A percentile compares a stretch with the other conserved stretches of the same genome.
phyloP scores from a whole-genome alignment of 2,113 vertebrate species.

The Rynchops niger region DNA sequence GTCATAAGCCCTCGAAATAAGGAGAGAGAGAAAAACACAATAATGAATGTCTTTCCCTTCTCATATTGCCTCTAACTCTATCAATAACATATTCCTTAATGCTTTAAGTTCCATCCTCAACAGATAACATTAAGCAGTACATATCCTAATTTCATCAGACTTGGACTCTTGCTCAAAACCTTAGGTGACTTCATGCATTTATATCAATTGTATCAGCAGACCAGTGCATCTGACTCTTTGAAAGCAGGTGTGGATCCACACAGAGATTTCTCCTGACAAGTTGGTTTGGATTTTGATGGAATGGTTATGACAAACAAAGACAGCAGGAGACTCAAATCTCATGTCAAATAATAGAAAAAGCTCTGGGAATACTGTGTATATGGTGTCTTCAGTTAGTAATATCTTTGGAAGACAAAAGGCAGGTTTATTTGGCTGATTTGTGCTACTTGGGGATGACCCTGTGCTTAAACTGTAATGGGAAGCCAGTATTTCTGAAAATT shows the following conservation, averaged over 20 bases:
- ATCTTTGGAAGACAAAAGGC: background rate
- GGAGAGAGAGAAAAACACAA: background rate
- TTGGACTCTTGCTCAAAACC: slow-evolving; percentile 19
- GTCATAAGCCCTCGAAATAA: background rate
- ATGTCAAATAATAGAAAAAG: background rate
- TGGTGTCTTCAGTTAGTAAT: background rate
- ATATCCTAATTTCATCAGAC: slow-evolving; percentile 43
- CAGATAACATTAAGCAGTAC: slow-evolving; percentile 27
- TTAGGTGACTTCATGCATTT: slow-evolving; percentile 47
- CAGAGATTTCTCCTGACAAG: background rate
- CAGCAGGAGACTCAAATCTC: background rate
- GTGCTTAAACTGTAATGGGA: background rate
- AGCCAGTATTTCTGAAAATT: slow-evolving; percentile 22
- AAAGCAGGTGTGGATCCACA: background rate
- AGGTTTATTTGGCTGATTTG: slow-evolving; percentile 1
- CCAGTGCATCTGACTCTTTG: background rate
- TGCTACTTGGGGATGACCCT: background rate
- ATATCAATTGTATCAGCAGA: slow-evolving; percentile 41
- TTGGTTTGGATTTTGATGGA: background rate
- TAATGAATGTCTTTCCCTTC: background rate
- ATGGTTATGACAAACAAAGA: background rate
- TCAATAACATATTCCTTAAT: slow-evolving; percentile 29
- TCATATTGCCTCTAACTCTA: slow-evolving; percentile 35
- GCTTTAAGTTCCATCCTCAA: slow-evolving; percentile 16
- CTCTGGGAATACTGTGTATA: background rate